A percentile compares a stretch with the other conserved stretches of the same genome.
These are phyloP conservation scores for Idris sp. DNA, from an alignment of 1,140 invertebrate genomes.

Conservation along the genomic window DNA sequence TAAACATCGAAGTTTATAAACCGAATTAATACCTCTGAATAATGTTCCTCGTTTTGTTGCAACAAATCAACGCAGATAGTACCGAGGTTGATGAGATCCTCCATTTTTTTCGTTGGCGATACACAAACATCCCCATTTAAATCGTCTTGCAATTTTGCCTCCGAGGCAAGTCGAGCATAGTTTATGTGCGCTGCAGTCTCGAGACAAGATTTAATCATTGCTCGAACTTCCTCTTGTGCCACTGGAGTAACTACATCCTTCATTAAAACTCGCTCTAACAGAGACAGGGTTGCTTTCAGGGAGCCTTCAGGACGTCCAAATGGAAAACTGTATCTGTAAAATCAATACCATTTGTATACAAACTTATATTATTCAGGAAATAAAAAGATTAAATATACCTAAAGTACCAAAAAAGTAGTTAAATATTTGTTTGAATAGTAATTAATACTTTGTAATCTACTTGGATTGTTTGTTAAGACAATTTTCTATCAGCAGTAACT, in stretches of 20 bases:
- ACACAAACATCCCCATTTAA: slow-evolving; percentile 88
- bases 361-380: too few species aligned
- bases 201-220: slow-evolving; percentile 96
- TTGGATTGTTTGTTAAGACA: too few species aligned
- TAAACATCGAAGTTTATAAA: slow-evolving; percentile 76
- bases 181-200: slow-evolving; percentile 99
- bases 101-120: slow-evolving; percentile 92
- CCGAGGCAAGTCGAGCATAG: slow-evolving; percentile 96
- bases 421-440: too few species aligned
- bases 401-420: too few species aligned
- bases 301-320: slow-evolving; percentile 99
- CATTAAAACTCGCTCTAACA: slow-evolving; percentile 98
- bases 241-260: slow-evolving; percentile 99
- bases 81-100: slow-evolving; percentile 97
- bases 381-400: too few species aligned
- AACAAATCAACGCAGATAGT: slow-evolving; percentile 98
- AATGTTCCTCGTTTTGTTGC: slow-evolving; percentile 99
- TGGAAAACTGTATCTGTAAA: slow-evolving; percentile 94
- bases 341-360: not conserved
- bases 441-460: too few species aligned
- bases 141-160: slow-evolving; percentile 98
- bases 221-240: slow-evolving; percentile 95
- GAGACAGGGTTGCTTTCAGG: slow-evolving; percentile 95
- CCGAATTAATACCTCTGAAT: slow-evolving; percentile 94
- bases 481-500: too few species aligned